Percentiles rank a stretch among this genome's conserved stretches.
Evolutionary conservation across 2,888 invertebrate species (phyloP).

Genomic region (Cryptosula pallasiana): DNA sequence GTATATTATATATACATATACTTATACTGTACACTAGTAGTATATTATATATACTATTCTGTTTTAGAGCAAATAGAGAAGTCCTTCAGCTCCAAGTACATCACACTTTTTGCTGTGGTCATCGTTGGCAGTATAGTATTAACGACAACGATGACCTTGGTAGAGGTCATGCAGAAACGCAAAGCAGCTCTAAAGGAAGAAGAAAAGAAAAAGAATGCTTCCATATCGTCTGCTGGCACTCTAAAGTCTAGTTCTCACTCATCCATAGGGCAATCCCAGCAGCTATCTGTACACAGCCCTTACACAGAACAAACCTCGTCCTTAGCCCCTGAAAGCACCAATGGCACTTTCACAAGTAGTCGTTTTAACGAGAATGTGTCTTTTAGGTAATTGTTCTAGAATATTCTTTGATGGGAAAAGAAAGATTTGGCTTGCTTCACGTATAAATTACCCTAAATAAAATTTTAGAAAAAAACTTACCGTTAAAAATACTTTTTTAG

Average conservation of each 20-base stretch:
- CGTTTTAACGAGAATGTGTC: slow-evolving; percentile 17
- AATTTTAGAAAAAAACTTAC: no score
- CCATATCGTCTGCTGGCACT: not conserved
- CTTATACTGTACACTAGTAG: not conserved
- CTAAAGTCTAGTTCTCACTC: not conserved
- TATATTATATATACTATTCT: not conserved
- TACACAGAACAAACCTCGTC: not conserved
- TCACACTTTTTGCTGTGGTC: not conserved
- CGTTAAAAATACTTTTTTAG: no score
- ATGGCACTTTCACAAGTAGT: slow-evolving; percentile 9
- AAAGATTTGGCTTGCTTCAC: no score
- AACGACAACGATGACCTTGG: slow-evolving; percentile 1
- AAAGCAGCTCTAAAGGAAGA: not conserved
- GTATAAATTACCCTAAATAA: no score
- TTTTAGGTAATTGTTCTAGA: slow-evolving; percentile 1
- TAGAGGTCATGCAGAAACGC: not conserved
- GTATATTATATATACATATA: not conserved
- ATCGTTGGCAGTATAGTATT: not conserved
- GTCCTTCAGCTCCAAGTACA: not conserved
- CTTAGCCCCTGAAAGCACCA: not conserved
- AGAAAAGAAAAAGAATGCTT: not conserved
- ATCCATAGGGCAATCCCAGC: not conserved
- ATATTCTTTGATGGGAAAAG: no score
- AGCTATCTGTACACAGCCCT: not conserved
- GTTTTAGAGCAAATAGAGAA: not conserved